Evolutionary conservation across 2,113 vertebrate species (phyloP).

Genomic region (Barnardius zonarius): DNA sequence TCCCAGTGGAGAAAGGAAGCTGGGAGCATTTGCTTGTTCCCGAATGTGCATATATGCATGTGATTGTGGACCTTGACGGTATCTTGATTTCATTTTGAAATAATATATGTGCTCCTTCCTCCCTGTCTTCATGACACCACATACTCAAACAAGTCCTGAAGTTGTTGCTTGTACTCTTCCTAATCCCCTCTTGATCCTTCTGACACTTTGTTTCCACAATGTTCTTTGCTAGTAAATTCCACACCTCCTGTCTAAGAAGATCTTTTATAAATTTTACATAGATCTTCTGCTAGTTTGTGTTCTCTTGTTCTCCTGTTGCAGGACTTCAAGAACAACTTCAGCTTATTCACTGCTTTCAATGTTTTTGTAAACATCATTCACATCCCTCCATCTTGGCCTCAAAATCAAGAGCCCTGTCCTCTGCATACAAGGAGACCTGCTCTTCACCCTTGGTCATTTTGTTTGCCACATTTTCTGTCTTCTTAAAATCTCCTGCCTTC

Average conservation of each 20-base stretch:
- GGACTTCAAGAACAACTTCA: neutral
- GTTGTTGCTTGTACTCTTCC: neutral
- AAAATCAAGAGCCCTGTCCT: neutral
- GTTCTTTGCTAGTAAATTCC: neutral
- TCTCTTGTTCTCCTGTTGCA: neutral
- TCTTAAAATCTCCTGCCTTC: neutral
- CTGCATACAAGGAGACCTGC: neutral
- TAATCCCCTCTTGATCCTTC: neutral
- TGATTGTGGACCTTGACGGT: neutral
- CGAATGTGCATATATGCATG: neutral
- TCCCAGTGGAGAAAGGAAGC: neutral
- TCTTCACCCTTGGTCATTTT: neutral
- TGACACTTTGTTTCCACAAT: neutral
- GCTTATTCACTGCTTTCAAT: neutral
- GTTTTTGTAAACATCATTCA: neutral
- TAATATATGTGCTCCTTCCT: neutral
- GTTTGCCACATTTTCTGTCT: neutral
- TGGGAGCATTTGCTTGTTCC: neutral
- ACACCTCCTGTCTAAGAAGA: neutral
- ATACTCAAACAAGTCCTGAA: neutral
- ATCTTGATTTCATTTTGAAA: neutral
- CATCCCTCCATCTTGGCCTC: neutral
- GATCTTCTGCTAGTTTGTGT: neutral
- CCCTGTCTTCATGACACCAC: neutral
- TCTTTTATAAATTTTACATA: neutral